Evolutionary conservation across 2,888 invertebrate genomes (phyloP).

Genomic region (Byasa hedistus): DNA sequence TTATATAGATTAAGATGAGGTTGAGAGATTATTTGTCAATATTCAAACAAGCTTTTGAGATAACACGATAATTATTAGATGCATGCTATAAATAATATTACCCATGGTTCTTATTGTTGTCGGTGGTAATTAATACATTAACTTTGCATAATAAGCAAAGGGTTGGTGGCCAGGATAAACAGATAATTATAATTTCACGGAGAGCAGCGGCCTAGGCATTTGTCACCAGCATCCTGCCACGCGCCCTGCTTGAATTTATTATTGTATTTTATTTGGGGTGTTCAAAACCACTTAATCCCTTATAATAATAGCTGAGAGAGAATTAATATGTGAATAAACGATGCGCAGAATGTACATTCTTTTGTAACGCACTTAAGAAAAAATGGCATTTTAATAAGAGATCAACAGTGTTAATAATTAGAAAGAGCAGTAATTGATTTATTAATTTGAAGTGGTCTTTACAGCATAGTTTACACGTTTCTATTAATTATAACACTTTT

Average conservation of each 20-base stretch:
- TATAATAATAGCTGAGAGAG: slow-evolving; percentile 54
- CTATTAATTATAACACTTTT: too few relatives aligned
- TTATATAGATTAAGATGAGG: background rate
- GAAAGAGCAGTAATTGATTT: too few relatives aligned
- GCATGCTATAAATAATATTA: background rate
- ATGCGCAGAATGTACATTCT: slow-evolving; percentile 34
- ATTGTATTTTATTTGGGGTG: slow-evolving; percentile 68
- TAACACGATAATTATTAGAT: background rate
- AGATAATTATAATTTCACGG: slow-evolving; percentile 78
- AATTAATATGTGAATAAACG: slow-evolving; percentile 49
- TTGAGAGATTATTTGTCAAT: background rate
- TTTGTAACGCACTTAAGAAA: background rate
- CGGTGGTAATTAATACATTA: slow-evolving; percentile 53
- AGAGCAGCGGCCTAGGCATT: slow-evolving; percentile 60
- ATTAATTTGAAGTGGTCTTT: too few relatives aligned
- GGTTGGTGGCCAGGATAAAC: slow-evolving; percentile 59
- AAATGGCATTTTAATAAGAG: background rate
- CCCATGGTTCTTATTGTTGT: slow-evolving; percentile 12
- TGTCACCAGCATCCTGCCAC: slow-evolving; percentile 80
- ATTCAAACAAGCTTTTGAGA: background rate
- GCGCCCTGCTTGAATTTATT: slow-evolving; percentile 71
- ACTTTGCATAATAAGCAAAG: slow-evolving; percentile 73
- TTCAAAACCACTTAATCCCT: slow-evolving; percentile 61
- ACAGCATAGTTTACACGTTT: too few relatives aligned
- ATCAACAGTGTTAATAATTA: too few relatives aligned